Percentiles rank a stretch among this genome's conserved stretches.
phyloP scores from a whole-genome alignment of 2,113 vertebrate genomes.

The Megaceryle maxima region DNA sequence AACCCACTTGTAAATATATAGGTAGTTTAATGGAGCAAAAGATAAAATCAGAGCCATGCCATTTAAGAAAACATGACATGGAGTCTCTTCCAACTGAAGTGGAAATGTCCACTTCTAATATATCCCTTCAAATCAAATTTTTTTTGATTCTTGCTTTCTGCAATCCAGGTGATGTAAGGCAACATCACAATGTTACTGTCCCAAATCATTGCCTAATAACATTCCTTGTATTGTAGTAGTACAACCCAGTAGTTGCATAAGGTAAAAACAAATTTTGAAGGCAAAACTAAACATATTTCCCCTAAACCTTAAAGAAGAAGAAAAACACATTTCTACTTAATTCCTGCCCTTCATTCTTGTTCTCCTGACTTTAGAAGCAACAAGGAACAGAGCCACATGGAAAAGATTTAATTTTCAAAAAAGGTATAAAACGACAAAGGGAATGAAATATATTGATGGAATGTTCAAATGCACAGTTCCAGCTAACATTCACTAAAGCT shows the following conservation, averaged over 20 bases:
- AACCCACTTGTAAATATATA: neutral
- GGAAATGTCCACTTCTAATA: neutral
- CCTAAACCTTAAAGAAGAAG: neutral
- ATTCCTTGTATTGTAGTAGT: neutral
- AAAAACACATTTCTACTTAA: neutral
- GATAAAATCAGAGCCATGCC: neutral
- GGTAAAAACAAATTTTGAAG: neutral
- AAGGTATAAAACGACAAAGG: neutral
- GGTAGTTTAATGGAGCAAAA: neutral
- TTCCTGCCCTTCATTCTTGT: neutral
- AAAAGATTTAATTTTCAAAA: conserved; percentile 32
- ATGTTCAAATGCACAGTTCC: neutral
- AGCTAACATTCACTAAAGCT: conserved; percentile 53
- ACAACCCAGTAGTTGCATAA: neutral
- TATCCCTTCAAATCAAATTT: neutral
- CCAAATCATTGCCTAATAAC: neutral
- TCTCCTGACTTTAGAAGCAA: neutral
- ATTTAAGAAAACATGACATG: neutral
- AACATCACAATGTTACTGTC: neutral
- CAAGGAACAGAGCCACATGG: neutral
- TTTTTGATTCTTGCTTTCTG: neutral
- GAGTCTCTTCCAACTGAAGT: neutral
- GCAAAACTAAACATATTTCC: neutral
- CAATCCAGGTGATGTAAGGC: neutral
- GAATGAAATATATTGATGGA: neutral